Percentiles rank a stretch among this genome's conserved stretches.
These are phyloP conservation scores for Dicycla oo DNA, from an alignment of 2,888 invertebrate genomes.

Conservation along the genomic window DNA sequence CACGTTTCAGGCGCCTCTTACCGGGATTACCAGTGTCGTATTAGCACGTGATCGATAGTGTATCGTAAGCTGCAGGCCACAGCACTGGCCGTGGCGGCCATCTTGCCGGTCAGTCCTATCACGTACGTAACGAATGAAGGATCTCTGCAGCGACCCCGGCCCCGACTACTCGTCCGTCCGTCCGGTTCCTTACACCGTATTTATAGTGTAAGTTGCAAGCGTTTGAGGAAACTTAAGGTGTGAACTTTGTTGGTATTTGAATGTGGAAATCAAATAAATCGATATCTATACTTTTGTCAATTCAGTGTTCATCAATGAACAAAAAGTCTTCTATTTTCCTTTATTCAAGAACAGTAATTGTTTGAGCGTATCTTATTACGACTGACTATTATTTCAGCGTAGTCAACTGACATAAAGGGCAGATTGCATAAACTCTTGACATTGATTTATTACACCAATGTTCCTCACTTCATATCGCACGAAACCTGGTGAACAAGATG, in stretches of 20 bases:
- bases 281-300: not conserved
- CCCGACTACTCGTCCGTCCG: slow-evolving; percentile 39
- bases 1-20: slow-evolving; percentile 65
- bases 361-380: slow-evolving; percentile 1
- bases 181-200: slow-evolving; percentile 45
- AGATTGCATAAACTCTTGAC: slow-evolving; percentile 48
- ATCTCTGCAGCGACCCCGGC: slow-evolving; percentile 75
- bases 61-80: slow-evolving; percentile 66
- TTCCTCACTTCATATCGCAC: slow-evolving; percentile 35
- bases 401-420: slow-evolving; percentile 21
- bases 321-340: not conserved
- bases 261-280: not conserved
- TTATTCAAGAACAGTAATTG: not conserved
- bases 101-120: slow-evolving; percentile 73
- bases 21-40: slow-evolving; percentile 77
- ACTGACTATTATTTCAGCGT: slow-evolving; percentile 23
- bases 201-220: slow-evolving; percentile 51
- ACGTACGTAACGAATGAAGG: slow-evolving; percentile 80
- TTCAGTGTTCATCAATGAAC: not conserved
- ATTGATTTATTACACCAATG: slow-evolving; percentile 51
- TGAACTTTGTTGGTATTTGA: not conserved
- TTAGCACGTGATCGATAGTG: slow-evolving; percentile 79
- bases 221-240: slow-evolving; percentile 34
- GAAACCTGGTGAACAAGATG: slow-evolving; percentile 45
- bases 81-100: slow-evolving; percentile 67